Evolutionary conservation across 2,797 vertebrate species (phyloP), one percentile per base, ranked within the genome.

Genomic region (Urocyon cinereoargenteus): DNA sequence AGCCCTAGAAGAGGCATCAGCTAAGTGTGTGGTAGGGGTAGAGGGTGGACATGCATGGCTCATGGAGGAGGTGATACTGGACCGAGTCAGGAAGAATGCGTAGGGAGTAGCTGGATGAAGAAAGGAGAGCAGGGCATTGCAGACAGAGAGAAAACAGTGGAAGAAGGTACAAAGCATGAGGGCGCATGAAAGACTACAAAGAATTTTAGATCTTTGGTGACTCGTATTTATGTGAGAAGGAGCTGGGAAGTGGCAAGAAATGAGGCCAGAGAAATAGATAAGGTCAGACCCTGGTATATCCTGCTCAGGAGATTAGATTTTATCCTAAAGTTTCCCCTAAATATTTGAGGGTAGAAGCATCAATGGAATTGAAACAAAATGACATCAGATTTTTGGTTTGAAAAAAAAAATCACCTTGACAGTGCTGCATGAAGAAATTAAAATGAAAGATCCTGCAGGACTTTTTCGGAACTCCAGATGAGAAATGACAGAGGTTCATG

Each of bases 331-430:
- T 10, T n/a, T 68, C 34, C 14, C 31, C 57, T 70, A 15, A 28
- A 64, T 94, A 59, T 93, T 62, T 92, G 51, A 9, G 8, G 2
- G 4, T 45, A 85, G 55, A 91, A 79, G 6, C 14, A 72, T 22
- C 28, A 11, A 77, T 40, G 64, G 24, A 86, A 86, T 86, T 90
- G 68, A 84, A 75, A 81, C 5, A 22, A 87, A 83, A 66, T 90
- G 55, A 57, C 24, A 51, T 45, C 55, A 62, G 28, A 51, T 55
- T 34, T 68, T 36, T 55, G 34, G 28, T 84, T 75, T 18, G 68
- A 89, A 87, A 68, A 45, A 45, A 45, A 72, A 90, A 57, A 79
- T 79, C 64, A 90, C 31, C 14, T 26, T 84, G 40, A 89, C 36
- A 24, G 19, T 62, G 24, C 53, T 85, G 13, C 66, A 49, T 19